These are phyloP conservation scores for Ariolimax columbianus DNA, from an alignment of 2,888 invertebrate species.

Conservation along the genomic window DNA sequence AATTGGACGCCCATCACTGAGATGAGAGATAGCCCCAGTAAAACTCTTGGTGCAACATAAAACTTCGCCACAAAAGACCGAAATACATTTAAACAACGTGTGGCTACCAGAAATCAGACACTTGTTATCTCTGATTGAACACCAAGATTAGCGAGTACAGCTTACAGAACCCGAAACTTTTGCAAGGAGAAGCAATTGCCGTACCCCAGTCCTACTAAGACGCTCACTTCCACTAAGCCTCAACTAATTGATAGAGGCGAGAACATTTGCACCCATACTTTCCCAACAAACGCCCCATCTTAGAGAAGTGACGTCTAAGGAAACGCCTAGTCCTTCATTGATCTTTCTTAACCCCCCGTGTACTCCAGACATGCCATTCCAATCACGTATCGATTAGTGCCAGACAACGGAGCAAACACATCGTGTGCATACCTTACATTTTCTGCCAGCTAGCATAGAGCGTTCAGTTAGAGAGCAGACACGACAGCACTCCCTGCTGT, in stretches of 20 bases:
- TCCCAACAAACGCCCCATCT: background rate
- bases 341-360: background rate
- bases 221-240: background rate
- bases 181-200: no score
- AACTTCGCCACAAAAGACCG: no score
- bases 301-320: background rate
- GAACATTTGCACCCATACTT: background rate
- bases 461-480: background rate
- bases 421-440: constrained; percentile 10
- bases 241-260: background rate
- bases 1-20: no score
- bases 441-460: background rate
- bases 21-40: no score
- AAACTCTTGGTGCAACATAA: no score
- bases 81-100: no score
- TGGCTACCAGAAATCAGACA: no score
- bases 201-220: background rate
- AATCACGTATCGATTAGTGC: constrained; percentile 23
- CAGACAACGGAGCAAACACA: constrained; percentile 9
- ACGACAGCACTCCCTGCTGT: background rate
- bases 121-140: no score
- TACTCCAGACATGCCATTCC: constrained; percentile 15
- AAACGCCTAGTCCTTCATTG: background rate
- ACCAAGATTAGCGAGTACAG: no score
- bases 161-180: no score